Percentiles rank a stretch among this genome's conserved stretches.
phyloP scores from a whole-genome alignment of 2,113 vertebrate genomes.

The Saccopteryx leptura region DNA sequence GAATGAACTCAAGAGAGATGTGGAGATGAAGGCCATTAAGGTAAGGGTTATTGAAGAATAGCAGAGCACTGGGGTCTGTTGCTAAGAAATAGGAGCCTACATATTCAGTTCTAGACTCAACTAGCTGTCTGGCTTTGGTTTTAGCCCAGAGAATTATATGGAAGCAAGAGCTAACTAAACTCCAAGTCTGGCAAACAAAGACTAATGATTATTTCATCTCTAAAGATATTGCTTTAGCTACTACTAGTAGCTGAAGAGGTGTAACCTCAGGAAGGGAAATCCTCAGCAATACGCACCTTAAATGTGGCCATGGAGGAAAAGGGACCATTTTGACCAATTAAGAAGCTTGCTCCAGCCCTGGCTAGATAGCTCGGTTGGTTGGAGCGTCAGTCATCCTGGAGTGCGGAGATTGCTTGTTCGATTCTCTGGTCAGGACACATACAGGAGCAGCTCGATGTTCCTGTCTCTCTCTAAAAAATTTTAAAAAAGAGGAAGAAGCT shows the following conservation, averaged over 20 bases:
- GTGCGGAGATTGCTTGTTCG: too few species aligned
- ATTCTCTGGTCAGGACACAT: too few species aligned
- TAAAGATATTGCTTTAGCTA: background rate
- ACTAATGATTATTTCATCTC: background rate
- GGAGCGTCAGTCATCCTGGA: too few species aligned
- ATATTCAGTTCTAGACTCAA: conserved; percentile 9
- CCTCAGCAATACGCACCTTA: background rate
- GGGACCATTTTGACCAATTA: background rate
- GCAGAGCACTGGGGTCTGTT: background rate
- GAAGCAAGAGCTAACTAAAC: background rate
- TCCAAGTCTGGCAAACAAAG: background rate
- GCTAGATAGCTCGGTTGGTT: too few species aligned
- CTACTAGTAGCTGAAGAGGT: background rate
- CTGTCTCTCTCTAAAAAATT: too few species aligned
- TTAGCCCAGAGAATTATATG: background rate
- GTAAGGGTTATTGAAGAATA: conserved; percentile 2
- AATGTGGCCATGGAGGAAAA: background rate
- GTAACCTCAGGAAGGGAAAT: background rate
- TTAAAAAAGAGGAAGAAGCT: background rate
- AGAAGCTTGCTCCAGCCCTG: background rate
- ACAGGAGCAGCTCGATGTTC: too few species aligned
- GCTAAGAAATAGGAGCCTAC: background rate
- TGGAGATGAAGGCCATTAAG: background rate
- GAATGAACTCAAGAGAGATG: background rate
- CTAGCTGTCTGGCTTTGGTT: background rate